Conservation (phyloP, 2,113 vertebrate genomes). For the Delphinus delphis region DNA sequence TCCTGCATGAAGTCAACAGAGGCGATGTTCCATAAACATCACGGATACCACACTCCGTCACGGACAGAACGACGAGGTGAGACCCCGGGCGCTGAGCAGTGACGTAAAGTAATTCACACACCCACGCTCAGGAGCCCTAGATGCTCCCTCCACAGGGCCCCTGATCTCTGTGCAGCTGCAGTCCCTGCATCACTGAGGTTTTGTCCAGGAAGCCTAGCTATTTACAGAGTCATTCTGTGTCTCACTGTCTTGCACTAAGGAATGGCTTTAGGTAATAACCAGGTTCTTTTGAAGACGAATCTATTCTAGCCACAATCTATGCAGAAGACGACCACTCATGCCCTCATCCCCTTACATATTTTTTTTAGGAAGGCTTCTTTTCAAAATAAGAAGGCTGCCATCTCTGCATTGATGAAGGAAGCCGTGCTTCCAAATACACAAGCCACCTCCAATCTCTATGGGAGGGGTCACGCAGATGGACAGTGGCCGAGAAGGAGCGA, state of each 20-base stretch:
- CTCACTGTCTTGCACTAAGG: not conserved
- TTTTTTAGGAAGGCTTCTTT: not conserved
- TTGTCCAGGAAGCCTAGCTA: not conserved
- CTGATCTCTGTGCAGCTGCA: not conserved
- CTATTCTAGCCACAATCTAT: not conserved
- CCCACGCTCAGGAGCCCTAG: not conserved
- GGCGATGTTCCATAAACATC: not conserved
- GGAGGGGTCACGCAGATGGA: not conserved
- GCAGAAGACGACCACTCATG: not conserved
- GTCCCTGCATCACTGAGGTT: not conserved
- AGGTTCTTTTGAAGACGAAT: not conserved
- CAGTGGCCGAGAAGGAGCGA: rapidly evolving
- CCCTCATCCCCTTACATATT: no score
- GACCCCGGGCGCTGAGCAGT: not conserved
- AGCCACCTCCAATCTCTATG: not conserved
- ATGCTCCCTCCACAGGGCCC: rapidly evolving
- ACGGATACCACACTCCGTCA: not conserved
- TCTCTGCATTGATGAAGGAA: not conserved
- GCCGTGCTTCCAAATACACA: not conserved
- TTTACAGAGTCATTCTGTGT: not conserved
- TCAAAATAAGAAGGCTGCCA: not conserved
- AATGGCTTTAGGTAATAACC: not conserved
- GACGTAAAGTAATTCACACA: not conserved
- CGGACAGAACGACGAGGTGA: not conserved
- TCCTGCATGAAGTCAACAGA: not conserved